phyloP scores from a whole-genome alignment of 2,797 vertebrate genomes.

The Thamnophis elegans region DNA sequence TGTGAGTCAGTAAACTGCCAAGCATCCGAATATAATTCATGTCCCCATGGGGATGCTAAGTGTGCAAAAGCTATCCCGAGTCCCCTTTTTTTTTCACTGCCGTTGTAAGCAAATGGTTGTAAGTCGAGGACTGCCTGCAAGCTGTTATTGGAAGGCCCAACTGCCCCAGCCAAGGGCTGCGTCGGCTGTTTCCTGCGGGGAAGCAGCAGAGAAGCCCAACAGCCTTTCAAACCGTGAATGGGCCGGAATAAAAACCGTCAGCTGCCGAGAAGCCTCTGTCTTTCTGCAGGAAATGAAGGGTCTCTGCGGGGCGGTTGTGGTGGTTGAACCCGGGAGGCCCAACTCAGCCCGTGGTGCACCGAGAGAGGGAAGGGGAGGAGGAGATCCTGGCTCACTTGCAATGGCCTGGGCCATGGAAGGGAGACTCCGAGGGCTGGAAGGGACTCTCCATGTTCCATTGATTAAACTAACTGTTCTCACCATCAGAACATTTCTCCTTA shows the following conservation, averaged over 20 bases:
- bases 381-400: neutral
- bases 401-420: too few relatives aligned
- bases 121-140: too few relatives aligned
- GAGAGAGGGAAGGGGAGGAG: neutral
- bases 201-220: neutral
- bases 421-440: too few relatives aligned
- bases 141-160: neutral
- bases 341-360: neutral
- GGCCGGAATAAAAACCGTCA: neutral
- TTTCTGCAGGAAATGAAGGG: neutral
- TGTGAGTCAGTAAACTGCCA: too few relatives aligned
- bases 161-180: neutral
- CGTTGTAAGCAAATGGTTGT: too few relatives aligned
- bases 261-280: neutral
- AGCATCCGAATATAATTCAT: too few relatives aligned
- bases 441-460: too few relatives aligned
- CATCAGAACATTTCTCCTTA: too few relatives aligned
- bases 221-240: neutral
- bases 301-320: neutral
- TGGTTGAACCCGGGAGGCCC: neutral
- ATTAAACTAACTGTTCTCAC: too few relatives aligned
- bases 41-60: too few relatives aligned
- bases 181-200: neutral
- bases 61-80: too few relatives aligned
- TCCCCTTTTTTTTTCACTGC: too few relatives aligned